A percentile compares a stretch with the other conserved stretches of the same genome.
Conservation (phyloP, 1,140 invertebrate species). For the Drosophila sechellia region DNA sequence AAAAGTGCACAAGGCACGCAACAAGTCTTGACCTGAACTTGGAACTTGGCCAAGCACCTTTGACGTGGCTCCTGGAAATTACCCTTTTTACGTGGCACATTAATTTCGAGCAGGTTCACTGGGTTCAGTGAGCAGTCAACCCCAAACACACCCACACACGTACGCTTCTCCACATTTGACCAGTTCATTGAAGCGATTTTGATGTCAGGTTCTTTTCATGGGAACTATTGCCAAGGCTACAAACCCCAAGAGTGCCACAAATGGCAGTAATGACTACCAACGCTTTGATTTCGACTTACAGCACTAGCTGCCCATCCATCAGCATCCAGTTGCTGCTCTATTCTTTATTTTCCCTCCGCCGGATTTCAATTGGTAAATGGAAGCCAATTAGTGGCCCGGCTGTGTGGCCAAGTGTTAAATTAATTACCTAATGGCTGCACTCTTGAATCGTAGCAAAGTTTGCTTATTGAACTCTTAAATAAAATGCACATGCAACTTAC, state of each 20-base stretch:
- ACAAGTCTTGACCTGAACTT: slow-evolving; percentile 57
- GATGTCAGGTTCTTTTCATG: slow-evolving; percentile 42
- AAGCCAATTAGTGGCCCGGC: slow-evolving; percentile 72
- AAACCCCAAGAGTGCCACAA: slow-evolving; percentile 62
- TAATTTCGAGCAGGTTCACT: slow-evolving; percentile 73
- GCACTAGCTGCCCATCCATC: slow-evolving; percentile 8
- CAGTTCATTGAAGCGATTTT: slow-evolving; percentile 71
- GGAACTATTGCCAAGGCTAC: slow-evolving; percentile 19
- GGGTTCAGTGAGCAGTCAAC: slow-evolving; percentile 47
- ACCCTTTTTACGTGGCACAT: slow-evolving; percentile 78
- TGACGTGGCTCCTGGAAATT: slow-evolving; percentile 65
- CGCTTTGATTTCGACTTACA: slow-evolving; percentile 39
- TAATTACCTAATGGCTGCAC: slow-evolving; percentile 77
- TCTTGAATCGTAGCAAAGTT: slow-evolving; percentile 29
- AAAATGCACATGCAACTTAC: slow-evolving; percentile 62
- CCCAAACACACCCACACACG: slow-evolving; percentile 21
- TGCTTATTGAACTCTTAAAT: slow-evolving; percentile 75
- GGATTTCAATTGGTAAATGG: slow-evolving; percentile 65
- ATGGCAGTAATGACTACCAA: slow-evolving; percentile 70
- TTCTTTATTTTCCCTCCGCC: slow-evolving; percentile 19
- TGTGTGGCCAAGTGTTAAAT: slow-evolving; percentile 73
- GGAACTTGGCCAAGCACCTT: slow-evolving; percentile 47
- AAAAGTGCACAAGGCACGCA: slow-evolving; percentile 44
- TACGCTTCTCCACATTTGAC: slow-evolving; percentile 68
- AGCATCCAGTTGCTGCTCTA: neutral